Base-by-base conservation (phyloP, 1,140 invertebrate genomes). In the Drepana arcuata region DNA sequence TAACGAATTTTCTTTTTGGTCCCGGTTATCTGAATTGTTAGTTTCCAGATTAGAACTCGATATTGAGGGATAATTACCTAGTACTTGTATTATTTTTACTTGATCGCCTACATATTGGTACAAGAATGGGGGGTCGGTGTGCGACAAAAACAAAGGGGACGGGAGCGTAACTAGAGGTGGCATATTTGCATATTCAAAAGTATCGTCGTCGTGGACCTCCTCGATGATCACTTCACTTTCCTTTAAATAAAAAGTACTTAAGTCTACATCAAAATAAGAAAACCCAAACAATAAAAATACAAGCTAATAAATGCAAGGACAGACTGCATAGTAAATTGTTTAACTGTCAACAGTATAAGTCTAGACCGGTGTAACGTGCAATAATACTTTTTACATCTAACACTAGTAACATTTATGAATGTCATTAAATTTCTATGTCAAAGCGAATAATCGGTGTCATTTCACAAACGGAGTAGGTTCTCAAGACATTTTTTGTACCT, bases 221-320 rank as follows among this genome's bases (percentile, higher is more conserved):
- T 83, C 83, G 67, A 80, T 78, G 70, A 77, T 70, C 32, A 82
- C 68, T 70, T 83, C 74, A 58, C 57, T 60, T 61, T 77, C 83
- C 83, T 84, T 84, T 77, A 84, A 84, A 83, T 69, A 79, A 73
- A 84, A 82, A 71, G 61, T 53, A 44, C 62, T 63, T 69, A 64
- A 65, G 61, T 77, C 65, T 72, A 64, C 47, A 72, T 82, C 58
- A 68, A 69, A 58, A 35, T 39, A 52, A 64, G n/a, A n/a, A n/a
- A 49, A 11, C 25, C 16, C 27, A 48, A 41, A 48, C 10, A 42
- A 25, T 47, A 55, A 60, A 41, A 38, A 51, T 43, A 54, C 30
- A 56, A 48, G 31, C 38, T 64, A 69, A 59, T 73, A 70, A 79
- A 79, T 81, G 75, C 77, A 64, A 53, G 43, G 53, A 65, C 69